Percentiles rank a stretch among this genome's conserved stretches.
Evolutionary conservation across 2,888 invertebrate genomes (phyloP).

Genomic region (Troides aeacus): DNA sequence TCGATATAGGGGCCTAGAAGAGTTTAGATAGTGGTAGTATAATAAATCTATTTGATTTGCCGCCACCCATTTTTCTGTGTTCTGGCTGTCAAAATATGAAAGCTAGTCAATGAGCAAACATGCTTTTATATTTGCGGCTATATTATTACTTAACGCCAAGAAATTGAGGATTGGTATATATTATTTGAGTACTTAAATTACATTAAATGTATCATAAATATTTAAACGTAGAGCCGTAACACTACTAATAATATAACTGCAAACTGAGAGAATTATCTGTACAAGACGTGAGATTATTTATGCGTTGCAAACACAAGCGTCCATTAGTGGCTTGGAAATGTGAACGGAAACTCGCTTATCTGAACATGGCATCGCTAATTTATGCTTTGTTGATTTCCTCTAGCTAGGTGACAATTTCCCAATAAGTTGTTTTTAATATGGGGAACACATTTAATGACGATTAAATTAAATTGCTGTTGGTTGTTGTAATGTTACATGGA

Average conservation of each 20-base stretch:
- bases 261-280: conserved; percentile 19
- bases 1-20: too few species aligned
- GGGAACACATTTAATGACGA: background rate
- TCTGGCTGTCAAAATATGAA: too few species aligned
- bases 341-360: conserved; percentile 29
- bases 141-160: too few species aligned
- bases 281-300: conserved; percentile 27
- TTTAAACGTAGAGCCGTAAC: background rate
- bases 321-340: conserved; percentile 28
- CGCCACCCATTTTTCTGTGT: too few species aligned
- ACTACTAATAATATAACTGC: conserved; percentile 18
- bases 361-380: conserved; percentile 24
- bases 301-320: conserved; percentile 26
- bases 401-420: conserved; percentile 25
- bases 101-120: too few species aligned
- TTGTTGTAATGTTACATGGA: too few species aligned
- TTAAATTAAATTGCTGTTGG: background rate
- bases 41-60: too few species aligned
- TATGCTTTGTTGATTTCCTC: conserved; percentile 28
- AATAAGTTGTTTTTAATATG: conserved; percentile 7
- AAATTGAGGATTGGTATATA: too few species aligned
- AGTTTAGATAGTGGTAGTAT: too few species aligned
- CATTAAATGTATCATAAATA: background rate
- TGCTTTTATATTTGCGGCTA: too few species aligned
- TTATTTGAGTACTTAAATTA: background rate